These are phyloP conservation scores for Tapera naevia DNA, from an alignment of 2,797 vertebrate species.

Conservation along the genomic window DNA sequence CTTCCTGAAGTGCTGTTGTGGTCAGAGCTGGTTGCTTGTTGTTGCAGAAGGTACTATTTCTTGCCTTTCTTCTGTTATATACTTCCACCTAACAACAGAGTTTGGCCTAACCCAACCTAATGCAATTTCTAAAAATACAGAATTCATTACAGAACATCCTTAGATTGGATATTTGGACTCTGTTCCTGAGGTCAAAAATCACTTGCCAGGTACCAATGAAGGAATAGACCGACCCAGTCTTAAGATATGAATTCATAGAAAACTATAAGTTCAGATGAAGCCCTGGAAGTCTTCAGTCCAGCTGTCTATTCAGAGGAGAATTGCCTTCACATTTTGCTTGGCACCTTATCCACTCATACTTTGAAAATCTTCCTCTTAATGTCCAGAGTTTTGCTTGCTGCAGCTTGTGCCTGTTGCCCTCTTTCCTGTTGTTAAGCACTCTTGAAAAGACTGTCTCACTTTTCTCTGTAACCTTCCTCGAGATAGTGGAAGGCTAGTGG, in stretches of 20 bases:
- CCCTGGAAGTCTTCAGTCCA: not conserved
- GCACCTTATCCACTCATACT: not conserved
- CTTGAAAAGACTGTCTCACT: not conserved
- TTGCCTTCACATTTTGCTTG: not conserved
- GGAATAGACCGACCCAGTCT: not conserved
- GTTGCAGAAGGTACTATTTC: not conserved
- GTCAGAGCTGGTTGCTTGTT: not conserved
- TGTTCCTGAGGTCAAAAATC: not conserved
- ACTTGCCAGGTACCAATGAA: not conserved
- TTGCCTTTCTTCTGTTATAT: not conserved
- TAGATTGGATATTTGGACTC: not conserved
- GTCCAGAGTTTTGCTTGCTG: not conserved
- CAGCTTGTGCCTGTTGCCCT: not conserved
- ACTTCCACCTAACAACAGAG: not conserved
- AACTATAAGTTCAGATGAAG: not conserved
- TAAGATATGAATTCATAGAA: not conserved
- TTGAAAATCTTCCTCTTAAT: not conserved
- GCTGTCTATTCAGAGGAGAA: not conserved
- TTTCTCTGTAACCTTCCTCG: not conserved
- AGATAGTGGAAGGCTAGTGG: not conserved
- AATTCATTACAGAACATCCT: not conserved
- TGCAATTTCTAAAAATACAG: not conserved
- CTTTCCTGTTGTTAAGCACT: accelerated
- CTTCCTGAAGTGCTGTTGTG: not conserved
- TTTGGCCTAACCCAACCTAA: not conserved